Conservation (phyloP, 2,888 invertebrate species). For the Eupithecia insigniata region DNA sequence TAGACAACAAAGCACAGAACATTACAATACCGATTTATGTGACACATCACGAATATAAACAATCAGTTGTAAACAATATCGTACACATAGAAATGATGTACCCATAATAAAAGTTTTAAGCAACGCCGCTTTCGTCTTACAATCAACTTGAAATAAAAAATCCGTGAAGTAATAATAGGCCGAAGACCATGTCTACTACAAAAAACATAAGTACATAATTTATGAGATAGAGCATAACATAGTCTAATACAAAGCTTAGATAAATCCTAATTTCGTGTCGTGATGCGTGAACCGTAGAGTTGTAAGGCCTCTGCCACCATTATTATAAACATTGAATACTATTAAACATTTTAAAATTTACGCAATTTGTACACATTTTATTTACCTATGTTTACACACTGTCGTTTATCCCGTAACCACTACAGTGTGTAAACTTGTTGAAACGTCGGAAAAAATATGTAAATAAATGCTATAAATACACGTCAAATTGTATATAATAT, state of each 20-base stretch:
- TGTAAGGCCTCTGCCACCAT: background rate
- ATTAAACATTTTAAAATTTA: background rate
- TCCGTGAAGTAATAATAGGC: conserved; percentile 31
- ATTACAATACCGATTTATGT: conserved; percentile 22
- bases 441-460: no score
- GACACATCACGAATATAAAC: conserved; percentile 7
- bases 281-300: conserved; percentile 6
- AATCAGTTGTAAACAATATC: background rate
- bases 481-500: no score
- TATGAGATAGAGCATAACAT: conserved; percentile 12
- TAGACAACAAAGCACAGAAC: conserved; percentile 39
- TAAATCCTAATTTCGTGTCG: background rate
- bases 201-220: conserved; percentile 28
- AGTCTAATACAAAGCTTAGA: background rate
- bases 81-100: background rate
- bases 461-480: no score
- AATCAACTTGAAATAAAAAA: background rate
- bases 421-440: no score
- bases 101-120: background rate
- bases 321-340: background rate
- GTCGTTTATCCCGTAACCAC: no score
- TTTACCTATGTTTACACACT: no score
- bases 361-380: no score
- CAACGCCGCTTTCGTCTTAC: background rate
- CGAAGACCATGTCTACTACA: conserved; percentile 26